Conservation (phyloP, 1,140 invertebrate species). For the Neomicropteryx cornuta region DNA sequence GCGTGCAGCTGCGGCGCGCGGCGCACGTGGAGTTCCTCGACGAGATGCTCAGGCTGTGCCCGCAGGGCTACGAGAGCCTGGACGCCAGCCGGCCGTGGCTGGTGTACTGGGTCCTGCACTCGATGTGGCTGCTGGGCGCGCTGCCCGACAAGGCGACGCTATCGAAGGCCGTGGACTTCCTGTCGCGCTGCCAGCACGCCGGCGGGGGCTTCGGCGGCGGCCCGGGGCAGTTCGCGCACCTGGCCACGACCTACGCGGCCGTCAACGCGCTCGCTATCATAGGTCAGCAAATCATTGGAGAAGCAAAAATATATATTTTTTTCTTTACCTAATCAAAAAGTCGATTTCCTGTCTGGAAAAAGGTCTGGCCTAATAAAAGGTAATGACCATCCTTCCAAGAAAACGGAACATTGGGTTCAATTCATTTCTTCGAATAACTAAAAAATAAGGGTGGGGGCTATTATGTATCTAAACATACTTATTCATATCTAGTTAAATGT, state of each 20-base stretch:
- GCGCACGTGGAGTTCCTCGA: conserved; percentile 63
- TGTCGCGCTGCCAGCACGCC: conserved; percentile 64
- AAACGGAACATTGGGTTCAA: too few species aligned
- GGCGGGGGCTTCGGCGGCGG: conserved; percentile 91
- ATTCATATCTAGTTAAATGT: too few species aligned
- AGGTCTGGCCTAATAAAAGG: too few species aligned
- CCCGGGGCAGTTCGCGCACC: conserved; percentile 80
- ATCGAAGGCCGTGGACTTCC: conserved; percentile 55
- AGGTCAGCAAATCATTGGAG: too few species aligned
- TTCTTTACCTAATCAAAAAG: too few species aligned
- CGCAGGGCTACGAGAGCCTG: conserved; percentile 62
- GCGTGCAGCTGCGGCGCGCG: too few species aligned
- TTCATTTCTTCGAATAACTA: too few species aligned
- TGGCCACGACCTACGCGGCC: conserved; percentile 95
- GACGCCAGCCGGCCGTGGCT: conserved; percentile 94
- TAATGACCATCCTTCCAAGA: too few species aligned
- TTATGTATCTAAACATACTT: too few species aligned
- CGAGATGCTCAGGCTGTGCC: conserved; percentile 54
- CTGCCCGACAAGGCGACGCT: conserved; percentile 55
- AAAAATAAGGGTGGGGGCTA: too few species aligned
- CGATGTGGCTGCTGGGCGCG: conserved; percentile 70
- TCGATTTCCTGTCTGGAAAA: too few species aligned
- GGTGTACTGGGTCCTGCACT: conserved; percentile 91
- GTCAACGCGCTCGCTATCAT: conserved; percentile 86
- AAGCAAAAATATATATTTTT: too few species aligned